A percentile compares a stretch with the other conserved stretches of the same genome.
Evolutionary conservation across 2,113 vertebrate species (phyloP).

Genomic region (Gobius niger): DNA sequence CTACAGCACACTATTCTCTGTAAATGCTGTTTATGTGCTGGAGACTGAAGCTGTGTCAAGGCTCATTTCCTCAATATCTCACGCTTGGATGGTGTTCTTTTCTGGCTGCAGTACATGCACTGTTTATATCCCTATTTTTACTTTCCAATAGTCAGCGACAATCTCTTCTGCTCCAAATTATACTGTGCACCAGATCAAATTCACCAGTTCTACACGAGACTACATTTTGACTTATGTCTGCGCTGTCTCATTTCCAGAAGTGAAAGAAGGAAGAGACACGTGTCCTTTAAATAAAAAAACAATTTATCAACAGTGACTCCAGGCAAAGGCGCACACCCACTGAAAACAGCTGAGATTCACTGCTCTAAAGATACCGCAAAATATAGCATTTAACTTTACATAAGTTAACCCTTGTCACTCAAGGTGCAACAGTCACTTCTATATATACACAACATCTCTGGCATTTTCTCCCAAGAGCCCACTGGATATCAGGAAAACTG

Average conservation of each 20-base stretch:
- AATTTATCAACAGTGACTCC: too few relatives aligned
- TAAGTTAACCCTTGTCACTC: constrained; percentile 20
- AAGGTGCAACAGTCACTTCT: constrained; percentile 34
- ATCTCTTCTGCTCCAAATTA: constrained; percentile 45
- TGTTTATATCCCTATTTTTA: constrained; percentile 7
- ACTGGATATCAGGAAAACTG: constrained; percentile 35
- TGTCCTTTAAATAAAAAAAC: too few relatives aligned
- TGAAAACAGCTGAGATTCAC: too few relatives aligned
- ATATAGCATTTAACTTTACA: too few relatives aligned
- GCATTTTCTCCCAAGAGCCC: constrained; percentile 35
- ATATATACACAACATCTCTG: constrained; percentile 26
- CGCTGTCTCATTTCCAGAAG: constrained; percentile 43
- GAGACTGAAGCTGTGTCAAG: constrained; percentile 46
- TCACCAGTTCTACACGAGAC: constrained; percentile 21
- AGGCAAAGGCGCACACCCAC: too few relatives aligned
- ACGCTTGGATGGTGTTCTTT: constrained; percentile 46
- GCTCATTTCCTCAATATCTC: constrained; percentile 61
- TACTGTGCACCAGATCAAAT: constrained; percentile 35
- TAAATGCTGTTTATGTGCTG: constrained; percentile 41
- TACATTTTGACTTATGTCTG: constrained; percentile 48
- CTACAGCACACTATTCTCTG: constrained; percentile 17
- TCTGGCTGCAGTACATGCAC: constrained; percentile 3
- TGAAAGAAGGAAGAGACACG: neutral
- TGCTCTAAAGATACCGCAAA: too few relatives aligned
- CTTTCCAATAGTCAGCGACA: constrained; percentile 19